Conservation (phyloP, 1,140 invertebrate species). For the Drosophila prosaltans region DNA sequence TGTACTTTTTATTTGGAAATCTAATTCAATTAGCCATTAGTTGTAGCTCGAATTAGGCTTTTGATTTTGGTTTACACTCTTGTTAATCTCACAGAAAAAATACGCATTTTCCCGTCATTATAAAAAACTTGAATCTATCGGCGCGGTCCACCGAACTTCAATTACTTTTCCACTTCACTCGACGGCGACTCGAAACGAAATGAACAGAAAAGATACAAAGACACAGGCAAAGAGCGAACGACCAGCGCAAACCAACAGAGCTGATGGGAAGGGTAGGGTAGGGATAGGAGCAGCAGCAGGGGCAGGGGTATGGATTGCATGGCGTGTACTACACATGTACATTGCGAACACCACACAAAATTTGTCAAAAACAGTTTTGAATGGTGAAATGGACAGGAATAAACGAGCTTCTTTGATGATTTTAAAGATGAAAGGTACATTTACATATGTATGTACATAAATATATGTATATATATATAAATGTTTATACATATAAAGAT, state of each 20-base stretch:
- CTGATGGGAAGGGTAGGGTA: not conserved
- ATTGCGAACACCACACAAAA: constrained; percentile 39
- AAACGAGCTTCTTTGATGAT: too few relatives aligned
- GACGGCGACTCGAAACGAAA: constrained; percentile 44
- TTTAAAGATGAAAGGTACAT: too few relatives aligned
- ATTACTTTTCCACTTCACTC: constrained; percentile 47
- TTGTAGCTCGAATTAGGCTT: constrained; percentile 3
- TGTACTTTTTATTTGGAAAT: constrained; percentile 37
- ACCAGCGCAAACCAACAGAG: not conserved
- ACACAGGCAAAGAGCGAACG: constrained; percentile 16
- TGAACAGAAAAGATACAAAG: constrained; percentile 45
- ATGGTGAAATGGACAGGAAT: too few relatives aligned
- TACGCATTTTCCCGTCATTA: constrained; percentile 24
- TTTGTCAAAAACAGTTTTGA: too few relatives aligned
- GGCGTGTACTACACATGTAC: not conserved
- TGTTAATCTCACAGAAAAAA: constrained; percentile 5
- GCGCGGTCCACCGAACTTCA: constrained; percentile 31
- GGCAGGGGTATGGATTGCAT: constrained; percentile 3
- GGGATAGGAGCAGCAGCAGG: not conserved
- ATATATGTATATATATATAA: too few relatives aligned
- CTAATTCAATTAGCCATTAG: constrained; percentile 9
- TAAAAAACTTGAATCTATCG: constrained; percentile 36
- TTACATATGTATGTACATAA: too few relatives aligned
- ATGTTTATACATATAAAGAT: too few relatives aligned
- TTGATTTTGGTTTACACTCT: constrained; percentile 3